phyloP scores from a whole-genome alignment of 2,888 invertebrate genomes.

The Tigriopus californicus region DNA sequence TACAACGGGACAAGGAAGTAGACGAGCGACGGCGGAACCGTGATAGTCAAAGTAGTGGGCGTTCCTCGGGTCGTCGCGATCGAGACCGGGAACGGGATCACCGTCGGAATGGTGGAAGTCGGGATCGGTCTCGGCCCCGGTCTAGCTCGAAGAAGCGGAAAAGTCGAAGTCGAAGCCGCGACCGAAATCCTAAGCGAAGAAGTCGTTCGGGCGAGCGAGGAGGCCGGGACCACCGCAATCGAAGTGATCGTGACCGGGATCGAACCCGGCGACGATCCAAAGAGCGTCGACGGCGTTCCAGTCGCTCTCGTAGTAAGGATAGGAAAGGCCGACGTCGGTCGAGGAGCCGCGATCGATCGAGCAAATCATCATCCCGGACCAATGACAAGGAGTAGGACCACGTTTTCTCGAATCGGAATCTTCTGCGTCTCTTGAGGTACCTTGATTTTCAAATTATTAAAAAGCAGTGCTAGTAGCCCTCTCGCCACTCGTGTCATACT shows the following conservation, averaged over 20 bases:
- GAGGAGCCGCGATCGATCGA: not conserved
- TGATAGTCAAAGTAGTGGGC: constrained; percentile 18
- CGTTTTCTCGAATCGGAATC: too few relatives aligned
- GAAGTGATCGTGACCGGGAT: constrained; percentile 10
- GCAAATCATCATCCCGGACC: not conserved
- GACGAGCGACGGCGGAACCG: constrained; percentile 20
- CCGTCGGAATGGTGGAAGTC: not conserved
- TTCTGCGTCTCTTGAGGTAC: too few relatives aligned
- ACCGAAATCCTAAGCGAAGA: not conserved
- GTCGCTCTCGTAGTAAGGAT: not conserved
- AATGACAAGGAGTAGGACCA: too few relatives aligned
- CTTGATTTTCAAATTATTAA: too few relatives aligned
- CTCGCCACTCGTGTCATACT: too few relatives aligned
- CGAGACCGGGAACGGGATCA: constrained; percentile 26
- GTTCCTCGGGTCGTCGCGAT: constrained; percentile 24
- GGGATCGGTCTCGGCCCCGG: not conserved
- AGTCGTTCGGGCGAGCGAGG: not conserved
- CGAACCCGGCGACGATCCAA: not conserved
- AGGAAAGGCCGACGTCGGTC: not conserved
- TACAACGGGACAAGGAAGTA: constrained; percentile 25
- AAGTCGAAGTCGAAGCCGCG: not conserved
- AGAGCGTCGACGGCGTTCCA: not conserved
- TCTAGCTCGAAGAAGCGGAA: not conserved
- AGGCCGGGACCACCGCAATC: not conserved
- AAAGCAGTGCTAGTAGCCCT: too few relatives aligned